These are phyloP conservation scores for Tyria jacobaeae DNA, from an alignment of 2,888 invertebrate species.

Conservation along the genomic window DNA sequence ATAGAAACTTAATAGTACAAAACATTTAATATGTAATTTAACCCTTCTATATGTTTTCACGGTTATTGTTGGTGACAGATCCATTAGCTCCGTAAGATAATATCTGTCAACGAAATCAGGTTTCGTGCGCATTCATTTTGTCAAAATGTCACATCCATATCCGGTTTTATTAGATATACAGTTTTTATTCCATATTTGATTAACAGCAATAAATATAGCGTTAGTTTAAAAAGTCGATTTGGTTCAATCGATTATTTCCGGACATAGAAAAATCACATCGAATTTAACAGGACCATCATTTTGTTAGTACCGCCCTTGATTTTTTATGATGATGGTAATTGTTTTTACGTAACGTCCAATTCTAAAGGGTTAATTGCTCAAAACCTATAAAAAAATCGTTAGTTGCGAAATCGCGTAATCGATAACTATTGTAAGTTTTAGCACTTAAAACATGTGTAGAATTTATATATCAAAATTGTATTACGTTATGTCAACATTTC, in stretches of 20 bases:
- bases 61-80: conserved; percentile 36
- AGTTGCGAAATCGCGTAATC: conserved; percentile 34
- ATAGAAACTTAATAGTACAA: conserved; percentile 2
- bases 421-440: conserved; percentile 16
- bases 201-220: conserved; percentile 16
- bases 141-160: conserved; percentile 31
- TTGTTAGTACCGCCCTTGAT: conserved; percentile 25
- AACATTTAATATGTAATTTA: conserved; percentile 15
- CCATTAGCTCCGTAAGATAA: conserved; percentile 38
- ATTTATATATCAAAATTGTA: conserved; percentile 16
- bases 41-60: conserved; percentile 23
- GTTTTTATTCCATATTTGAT: conserved; percentile 27
- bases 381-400: conserved; percentile 25
- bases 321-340: conserved; percentile 19
- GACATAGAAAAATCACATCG: conserved; percentile 15
- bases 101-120: conserved; percentile 35
- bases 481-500: conserved; percentile 28
- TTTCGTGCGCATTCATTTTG: conserved; percentile 19
- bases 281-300: conserved; percentile 19
- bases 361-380: conserved; percentile 31
- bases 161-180: conserved; percentile 24
- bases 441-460: conserved; percentile 17
- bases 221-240: conserved; percentile 31
- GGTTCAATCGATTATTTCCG: conserved; percentile 32
- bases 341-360: conserved; percentile 25